phyloP scores from a whole-genome alignment of 2,888 invertebrate genomes.

The Ornithoptera alexandrae region DNA sequence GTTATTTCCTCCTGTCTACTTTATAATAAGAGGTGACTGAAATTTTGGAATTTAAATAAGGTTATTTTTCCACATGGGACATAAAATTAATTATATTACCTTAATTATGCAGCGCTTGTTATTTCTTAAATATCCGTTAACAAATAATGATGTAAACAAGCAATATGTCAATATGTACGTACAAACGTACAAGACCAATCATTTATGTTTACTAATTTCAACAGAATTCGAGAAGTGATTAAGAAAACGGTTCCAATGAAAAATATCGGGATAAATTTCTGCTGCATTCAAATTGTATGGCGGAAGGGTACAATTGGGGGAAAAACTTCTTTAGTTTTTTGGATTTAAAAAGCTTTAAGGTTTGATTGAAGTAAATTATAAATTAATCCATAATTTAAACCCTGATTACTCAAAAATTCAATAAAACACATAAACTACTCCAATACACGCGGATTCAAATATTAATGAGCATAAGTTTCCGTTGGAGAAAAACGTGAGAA shows the following conservation, averaged over 20 bases:
- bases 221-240: not conserved
- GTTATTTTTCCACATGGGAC: not conserved
- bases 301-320: not conserved
- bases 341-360: not conserved
- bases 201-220: not conserved
- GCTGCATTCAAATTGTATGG: not conserved
- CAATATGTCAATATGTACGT: not conserved
- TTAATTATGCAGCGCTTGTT: not conserved
- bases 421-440: no score
- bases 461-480: no score
- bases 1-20: no score
- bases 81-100: not conserved
- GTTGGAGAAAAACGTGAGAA: no score
- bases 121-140: not conserved
- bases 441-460: no score
- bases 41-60: not conserved
- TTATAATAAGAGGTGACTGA: not conserved
- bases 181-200: not conserved
- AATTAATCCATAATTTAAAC: no score
- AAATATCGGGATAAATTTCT: not conserved
- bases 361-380: no score
- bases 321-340: not conserved
- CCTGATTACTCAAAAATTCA: no score
- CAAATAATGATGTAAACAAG: conserved; percentile 6
- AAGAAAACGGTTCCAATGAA: not conserved